Evolutionary conservation across 2,797 vertebrate species (phyloP).

Genomic region (Peromyscus melanophrys): DNA sequence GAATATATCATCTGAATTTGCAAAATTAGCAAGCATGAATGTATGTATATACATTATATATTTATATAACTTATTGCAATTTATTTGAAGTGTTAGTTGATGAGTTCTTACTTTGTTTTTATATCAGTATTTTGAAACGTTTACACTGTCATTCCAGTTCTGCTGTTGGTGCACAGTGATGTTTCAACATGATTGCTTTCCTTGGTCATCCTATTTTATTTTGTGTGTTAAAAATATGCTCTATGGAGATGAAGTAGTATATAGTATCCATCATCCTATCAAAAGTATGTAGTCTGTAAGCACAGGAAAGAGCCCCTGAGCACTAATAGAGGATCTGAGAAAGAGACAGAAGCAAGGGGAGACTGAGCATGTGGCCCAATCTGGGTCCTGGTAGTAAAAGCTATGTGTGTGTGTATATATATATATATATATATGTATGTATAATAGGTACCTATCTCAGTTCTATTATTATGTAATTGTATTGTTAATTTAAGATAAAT

Average conservation of each 20-base stretch:
- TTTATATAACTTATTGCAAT: conserved; percentile 1
- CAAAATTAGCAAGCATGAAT: conserved; percentile 30
- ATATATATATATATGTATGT: background rate
- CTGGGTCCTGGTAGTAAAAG: background rate
- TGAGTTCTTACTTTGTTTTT: conserved; percentile 30
- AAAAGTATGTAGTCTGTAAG: background rate
- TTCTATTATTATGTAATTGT: background rate
- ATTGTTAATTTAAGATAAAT: background rate
- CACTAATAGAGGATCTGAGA: background rate
- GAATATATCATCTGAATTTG: conserved; percentile 38
- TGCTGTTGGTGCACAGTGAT: background rate
- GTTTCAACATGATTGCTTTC: conserved; percentile 19
- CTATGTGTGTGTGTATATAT: too few relatives aligned
- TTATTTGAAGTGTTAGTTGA: conserved; percentile 23
- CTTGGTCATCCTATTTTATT: background rate
- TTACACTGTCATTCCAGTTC: background rate
- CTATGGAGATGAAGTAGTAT: background rate
- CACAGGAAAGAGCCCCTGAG: background rate
- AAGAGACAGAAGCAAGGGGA: background rate
- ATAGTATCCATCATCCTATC: background rate
- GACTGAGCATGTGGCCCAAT: background rate
- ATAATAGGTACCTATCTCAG: background rate
- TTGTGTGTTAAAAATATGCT: conserved; percentile 45
- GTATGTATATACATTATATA: background rate
- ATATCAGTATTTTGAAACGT: conserved; percentile 6